Evolutionary conservation across 2,888 invertebrate genomes (phyloP), one percentile per base, ranked within the genome.

Genomic region (Dimorphilus gyrociliatus): DNA sequence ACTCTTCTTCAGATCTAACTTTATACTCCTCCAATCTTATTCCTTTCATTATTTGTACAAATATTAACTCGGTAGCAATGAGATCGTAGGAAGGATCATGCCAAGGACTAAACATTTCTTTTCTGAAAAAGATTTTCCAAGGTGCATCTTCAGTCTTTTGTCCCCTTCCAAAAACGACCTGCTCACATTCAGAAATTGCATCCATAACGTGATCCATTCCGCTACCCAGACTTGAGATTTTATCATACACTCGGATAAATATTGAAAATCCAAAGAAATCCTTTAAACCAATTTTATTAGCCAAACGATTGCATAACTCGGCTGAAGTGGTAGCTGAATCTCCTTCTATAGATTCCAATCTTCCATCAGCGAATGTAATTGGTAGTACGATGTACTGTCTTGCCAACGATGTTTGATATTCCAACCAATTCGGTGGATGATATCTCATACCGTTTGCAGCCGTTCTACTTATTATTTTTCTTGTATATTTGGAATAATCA

Each of bases 141-240:
- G 38, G 37, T n/a, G 41, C 35, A 10, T 41, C 36, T 31, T 36
- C 33, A 19, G 37, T 38, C 8, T 27, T 27, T 13, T 15, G 12
- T 19, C 14, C 3, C 23, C 23, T 13, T 21, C 16, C n/a, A 15
- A 15, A 12, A 27, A 37, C 25, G 6, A 41, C 29, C 37, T 45
- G 43, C 25, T 45, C 45, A 26, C 45, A 45, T 31, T 45, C 45
- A 3, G 40, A 33, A n/a, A 45, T 40, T 15, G 45, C 45, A 30
- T 45, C 45, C 45, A 45, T 45, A 27, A 45, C 39, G 30, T 44
- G 45, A 30, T 45, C 45, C 12, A 35, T 24, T 19, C 45, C 45
- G 27, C 39, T 40, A 23, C 45, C 45, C 8, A 45, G 38, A 5
- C 43, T 44, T n/a, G 45, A 45, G 12, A 45, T 43, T 40, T 45